Conservation (phyloP, 1,140 invertebrate species). For the Saccostrea cuccullata region DNA sequence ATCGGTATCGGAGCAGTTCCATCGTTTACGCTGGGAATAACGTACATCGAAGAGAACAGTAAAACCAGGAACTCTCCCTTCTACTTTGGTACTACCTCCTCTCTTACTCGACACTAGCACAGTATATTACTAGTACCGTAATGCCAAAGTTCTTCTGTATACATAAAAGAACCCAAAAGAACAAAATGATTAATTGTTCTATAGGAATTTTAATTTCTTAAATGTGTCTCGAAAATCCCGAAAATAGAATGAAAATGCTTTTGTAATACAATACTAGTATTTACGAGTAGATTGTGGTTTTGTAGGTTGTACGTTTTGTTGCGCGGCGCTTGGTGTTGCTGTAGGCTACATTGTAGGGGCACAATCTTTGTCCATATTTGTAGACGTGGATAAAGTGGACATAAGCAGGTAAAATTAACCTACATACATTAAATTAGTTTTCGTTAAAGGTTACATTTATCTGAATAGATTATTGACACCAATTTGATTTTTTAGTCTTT, state of each 20-base stretch:
- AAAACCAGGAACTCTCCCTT: slow-evolving; percentile 64
- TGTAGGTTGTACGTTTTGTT: slow-evolving; percentile 84
- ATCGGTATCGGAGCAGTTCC: slow-evolving; percentile 93
- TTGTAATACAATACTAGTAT: neutral
- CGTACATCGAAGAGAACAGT: slow-evolving; percentile 71
- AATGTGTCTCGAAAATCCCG: no score
- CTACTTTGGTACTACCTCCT: slow-evolving; percentile 83
- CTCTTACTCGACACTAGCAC: neutral
- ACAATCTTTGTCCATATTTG: slow-evolving; percentile 92
- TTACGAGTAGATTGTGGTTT: neutral
- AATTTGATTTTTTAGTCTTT: neutral
- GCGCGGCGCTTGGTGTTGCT: slow-evolving; percentile 94
- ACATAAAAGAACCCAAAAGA: no score
- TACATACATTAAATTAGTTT: neutral
- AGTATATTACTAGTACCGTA: no score
- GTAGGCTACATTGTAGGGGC: slow-evolving; percentile 91
- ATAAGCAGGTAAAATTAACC: slow-evolving; percentile 52
- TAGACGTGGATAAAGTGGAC: slow-evolving; percentile 84
- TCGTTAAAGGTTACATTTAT: no score
- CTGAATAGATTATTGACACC: no score
- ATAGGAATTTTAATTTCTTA: no score
- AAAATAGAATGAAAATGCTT: neutral
- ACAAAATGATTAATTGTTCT: no score
- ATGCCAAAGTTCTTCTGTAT: no score
- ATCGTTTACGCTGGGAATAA: slow-evolving; percentile 78